Evolutionary conservation across 2,797 vertebrate genomes (phyloP).

Genomic region (Aldrovandia affinis): DNA sequence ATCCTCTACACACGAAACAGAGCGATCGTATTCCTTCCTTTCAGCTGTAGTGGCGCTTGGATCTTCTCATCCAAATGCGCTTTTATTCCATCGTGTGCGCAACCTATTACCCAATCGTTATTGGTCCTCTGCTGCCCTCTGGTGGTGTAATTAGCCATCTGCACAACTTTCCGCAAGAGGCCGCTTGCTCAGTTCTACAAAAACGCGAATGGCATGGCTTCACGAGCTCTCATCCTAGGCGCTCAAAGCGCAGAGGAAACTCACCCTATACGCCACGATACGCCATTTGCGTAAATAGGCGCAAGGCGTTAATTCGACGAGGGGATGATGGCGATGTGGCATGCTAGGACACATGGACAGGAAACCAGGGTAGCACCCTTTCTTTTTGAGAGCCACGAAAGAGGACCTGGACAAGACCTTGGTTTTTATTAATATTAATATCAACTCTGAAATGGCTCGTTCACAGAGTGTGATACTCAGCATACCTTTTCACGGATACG

Average conservation of each 20-base stretch:
- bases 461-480: no score
- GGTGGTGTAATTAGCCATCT: neutral
- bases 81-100: neutral
- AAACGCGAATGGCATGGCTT: neutral
- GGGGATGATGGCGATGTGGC: neutral
- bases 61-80: neutral
- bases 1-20: neutral
- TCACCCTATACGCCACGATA: neutral
- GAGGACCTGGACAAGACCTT: neutral
- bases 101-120: neutral
- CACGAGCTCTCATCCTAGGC: neutral
- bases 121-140: conserved; percentile 13
- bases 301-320: neutral
- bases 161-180: neutral
- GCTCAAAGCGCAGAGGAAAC: neutral
- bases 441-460: neutral
- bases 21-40: neutral
- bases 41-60: neutral
- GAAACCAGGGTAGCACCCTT: neutral
- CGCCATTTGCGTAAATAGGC: neutral
- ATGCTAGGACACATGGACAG: neutral
- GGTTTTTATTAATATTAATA: neutral
- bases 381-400: neutral
- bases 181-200: neutral
- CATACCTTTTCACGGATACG: neutral